Evolutionary conservation across 1,140 invertebrate species (phyloP), one percentile per base, ranked within the genome.

Genomic region (Rhynchophorus ferrugineus): DNA sequence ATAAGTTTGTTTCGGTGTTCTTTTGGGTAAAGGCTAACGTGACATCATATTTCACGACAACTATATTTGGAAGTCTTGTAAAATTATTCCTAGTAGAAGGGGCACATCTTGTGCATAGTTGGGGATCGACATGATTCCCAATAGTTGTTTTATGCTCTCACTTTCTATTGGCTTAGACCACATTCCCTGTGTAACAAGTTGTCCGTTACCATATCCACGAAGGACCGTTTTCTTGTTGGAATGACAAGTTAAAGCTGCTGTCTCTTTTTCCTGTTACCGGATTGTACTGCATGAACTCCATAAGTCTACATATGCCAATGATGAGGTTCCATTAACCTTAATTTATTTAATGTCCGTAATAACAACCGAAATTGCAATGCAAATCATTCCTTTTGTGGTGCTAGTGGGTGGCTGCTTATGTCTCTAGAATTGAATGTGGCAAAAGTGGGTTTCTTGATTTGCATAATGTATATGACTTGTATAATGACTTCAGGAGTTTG

Each of bases 221-320:
- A 51, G 17, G 36, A 21, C 5, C 17, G 18, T 44, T 19, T 20
- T 44, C 3, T 11, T 21, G 1, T 3, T 22, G 9, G 1, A 2
- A 44, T 51, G 18, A n/a, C 11, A 11, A 16, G 20, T 3, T 49
- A 49, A 24, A 2, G 5, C 19, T 21, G 35, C 5, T 37, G 3
- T 7, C 7, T 44, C 19, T 13, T 37, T n/a, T 11, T 51, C 29
- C 13, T 38, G 3, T 19, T 5, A 9, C 5, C 29, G 18, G 14
- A 51, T 51, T 1, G 24, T 44, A 17, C 2, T 44, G 20, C 49
- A 51, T 11, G 42, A 51, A 51, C 49, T 51, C 1, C 47, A 36
- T 18, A 49, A 49, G 29, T 49, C 47, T 19, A 49, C 24, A 18
- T 49, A 49, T 41, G 47, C 18, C n/a, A 48, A 37, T 1, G 45